These are phyloP conservation scores for Drosophila ercepeae DNA, from an alignment of 1,140 invertebrate genomes.

Conservation along the genomic window DNA sequence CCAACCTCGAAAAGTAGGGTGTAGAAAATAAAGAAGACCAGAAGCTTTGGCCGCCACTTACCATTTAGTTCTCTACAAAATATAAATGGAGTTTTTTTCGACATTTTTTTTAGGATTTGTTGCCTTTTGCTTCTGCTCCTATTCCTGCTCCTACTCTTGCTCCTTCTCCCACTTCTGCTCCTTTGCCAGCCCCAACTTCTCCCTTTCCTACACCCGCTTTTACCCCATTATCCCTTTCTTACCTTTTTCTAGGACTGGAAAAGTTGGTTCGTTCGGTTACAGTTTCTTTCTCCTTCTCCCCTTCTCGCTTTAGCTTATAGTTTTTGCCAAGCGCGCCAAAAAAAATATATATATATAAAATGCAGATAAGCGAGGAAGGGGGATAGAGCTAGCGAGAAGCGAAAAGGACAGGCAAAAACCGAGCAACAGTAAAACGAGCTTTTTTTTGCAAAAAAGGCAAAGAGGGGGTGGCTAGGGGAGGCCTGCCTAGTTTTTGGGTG, in stretches of 20 bases:
- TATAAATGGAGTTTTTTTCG: constrained; percentile 72
- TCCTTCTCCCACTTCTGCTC: constrained; percentile 3
- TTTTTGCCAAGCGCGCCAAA: constrained; percentile 65
- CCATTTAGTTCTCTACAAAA: constrained; percentile 65
- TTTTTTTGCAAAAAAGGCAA: too few relatives aligned
- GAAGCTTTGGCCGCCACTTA: constrained; percentile 31
- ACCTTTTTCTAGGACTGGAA: constrained; percentile 19
- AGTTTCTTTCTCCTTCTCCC: constrained; percentile 26
- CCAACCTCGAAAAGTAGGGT: background rate
- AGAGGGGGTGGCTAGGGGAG: too few relatives aligned
- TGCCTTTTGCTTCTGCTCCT: background rate
- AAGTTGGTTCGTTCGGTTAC: constrained; percentile 28
- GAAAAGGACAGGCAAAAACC: constrained; percentile 43
- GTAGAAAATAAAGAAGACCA: background rate
- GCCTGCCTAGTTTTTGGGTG: background rate
- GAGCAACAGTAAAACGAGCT: constrained; percentile 77
- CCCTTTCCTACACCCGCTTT: too few relatives aligned
- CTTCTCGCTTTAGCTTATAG: constrained; percentile 32
- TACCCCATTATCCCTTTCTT: constrained; percentile 18
- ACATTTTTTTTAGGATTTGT: constrained; percentile 11
- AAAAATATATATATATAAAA: constrained; percentile 46
- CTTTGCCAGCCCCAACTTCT: too few relatives aligned
- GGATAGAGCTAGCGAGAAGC: background rate
- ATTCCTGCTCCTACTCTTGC: background rate
- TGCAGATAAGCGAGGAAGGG: constrained; percentile 5